These are phyloP conservation scores for Lasiurus borealis DNA, from an alignment of 2,113 vertebrate species.

Conservation along the genomic window DNA sequence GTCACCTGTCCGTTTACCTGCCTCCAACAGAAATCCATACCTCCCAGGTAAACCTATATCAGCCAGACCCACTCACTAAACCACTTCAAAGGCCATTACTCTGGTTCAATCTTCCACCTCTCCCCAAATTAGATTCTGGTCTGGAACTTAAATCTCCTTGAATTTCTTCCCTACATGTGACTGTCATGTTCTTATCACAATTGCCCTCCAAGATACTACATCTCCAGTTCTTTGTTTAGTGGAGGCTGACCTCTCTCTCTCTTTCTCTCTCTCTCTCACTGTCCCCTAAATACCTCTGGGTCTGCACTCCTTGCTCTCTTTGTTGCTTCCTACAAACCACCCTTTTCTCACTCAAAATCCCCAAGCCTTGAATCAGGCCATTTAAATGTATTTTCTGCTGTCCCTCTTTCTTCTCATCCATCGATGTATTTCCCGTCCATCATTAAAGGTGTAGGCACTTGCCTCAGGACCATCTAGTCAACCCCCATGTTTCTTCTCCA, in stretches of 20 bases:
- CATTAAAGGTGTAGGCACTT: not conserved
- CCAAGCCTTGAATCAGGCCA: not conserved
- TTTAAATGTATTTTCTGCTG: accelerated
- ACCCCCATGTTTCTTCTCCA: not conserved
- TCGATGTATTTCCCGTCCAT: not conserved
- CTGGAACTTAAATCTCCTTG: not conserved
- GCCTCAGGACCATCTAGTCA: no score
- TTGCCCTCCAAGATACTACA: not conserved
- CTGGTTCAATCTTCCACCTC: not conserved
- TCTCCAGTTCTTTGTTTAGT: not conserved
- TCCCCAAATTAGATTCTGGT: not conserved
- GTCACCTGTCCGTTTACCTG: not conserved
- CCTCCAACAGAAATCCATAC: not conserved
- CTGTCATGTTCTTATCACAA: no score
- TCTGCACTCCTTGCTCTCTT: not conserved
- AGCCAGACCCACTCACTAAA: not conserved
- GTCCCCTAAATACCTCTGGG: no score
- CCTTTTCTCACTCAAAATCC: not conserved
- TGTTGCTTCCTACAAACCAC: not conserved
- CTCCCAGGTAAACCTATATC: not conserved
- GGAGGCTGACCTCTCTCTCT: not conserved
- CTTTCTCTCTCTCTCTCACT: not conserved
- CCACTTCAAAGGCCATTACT: not conserved
- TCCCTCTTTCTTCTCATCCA: not conserved
- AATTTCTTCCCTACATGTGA: not conserved